These are phyloP conservation scores for Idaea aversata DNA, from an alignment of 2,888 invertebrate species.

Conservation along the genomic window DNA sequence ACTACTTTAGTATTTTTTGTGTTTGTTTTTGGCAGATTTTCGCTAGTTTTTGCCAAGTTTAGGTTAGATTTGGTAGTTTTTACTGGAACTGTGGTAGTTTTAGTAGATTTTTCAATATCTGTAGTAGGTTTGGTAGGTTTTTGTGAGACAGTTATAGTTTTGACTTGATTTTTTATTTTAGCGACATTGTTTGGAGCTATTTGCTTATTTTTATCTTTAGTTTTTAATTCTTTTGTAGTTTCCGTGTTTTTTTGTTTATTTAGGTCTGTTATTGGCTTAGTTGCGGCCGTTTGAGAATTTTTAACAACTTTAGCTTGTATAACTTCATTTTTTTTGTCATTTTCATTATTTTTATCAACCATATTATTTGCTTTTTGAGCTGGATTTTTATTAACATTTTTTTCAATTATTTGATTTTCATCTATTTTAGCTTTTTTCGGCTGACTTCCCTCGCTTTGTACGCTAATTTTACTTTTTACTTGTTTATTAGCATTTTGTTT, in stretches of 20 bases:
- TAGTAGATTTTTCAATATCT: neutral
- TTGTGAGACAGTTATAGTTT: neutral
- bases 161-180: neutral
- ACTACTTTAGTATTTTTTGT: constrained; percentile 4
- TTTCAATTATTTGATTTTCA: constrained; percentile 4
- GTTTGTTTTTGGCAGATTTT: neutral
- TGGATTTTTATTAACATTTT: constrained; percentile 12
- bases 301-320: neutral
- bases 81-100: neutral
- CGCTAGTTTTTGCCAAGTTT: neutral
- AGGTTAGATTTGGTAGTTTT: neutral
- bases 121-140: neutral
- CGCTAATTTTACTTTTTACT: constrained; percentile 12
- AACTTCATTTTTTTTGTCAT: neutral
- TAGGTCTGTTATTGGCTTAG: neutral
- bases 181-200: neutral
- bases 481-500: constrained; percentile 15
- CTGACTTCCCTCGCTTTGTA: constrained; percentile 12
- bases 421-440: constrained; percentile 11
- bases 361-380: constrained; percentile 12
- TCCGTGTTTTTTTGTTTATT: neutral
- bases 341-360: constrained; percentile 3
- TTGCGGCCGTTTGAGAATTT: neutral
- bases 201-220: neutral
- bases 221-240: neutral